phyloP scores from a whole-genome alignment of 2,888 invertebrate genomes.

The Sipha maydis region DNA sequence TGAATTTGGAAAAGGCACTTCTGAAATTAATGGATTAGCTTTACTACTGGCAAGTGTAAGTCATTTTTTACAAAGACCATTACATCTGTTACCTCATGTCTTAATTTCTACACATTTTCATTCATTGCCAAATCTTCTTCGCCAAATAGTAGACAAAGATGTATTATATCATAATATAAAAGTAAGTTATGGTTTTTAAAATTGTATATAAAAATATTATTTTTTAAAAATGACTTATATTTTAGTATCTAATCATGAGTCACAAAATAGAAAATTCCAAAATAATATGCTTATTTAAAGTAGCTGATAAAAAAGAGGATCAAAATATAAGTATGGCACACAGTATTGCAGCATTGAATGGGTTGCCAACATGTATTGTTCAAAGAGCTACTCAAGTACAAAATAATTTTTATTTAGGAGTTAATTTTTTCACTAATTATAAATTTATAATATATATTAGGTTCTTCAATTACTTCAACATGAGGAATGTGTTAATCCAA shows the following conservation, averaged over 20 bases:
- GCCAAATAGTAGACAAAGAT: conserved; percentile 69
- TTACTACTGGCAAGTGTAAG: conserved; percentile 77
- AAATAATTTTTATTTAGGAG: neutral
- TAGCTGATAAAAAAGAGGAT: conserved; percentile 73
- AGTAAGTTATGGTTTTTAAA: conserved; percentile 5
- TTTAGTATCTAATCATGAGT: conserved; percentile 62
- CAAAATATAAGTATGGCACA: conserved; percentile 75
- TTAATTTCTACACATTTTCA: conserved; percentile 83
- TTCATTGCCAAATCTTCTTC: conserved; percentile 73
- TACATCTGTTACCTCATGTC: conserved; percentile 74
- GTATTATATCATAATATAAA: conserved; percentile 64
- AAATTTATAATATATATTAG: conserved; percentile 15
- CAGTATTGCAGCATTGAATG: conserved; percentile 74
- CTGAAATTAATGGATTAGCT: conserved; percentile 79
- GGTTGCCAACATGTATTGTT: conserved; percentile 71
- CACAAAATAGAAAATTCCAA: conserved; percentile 69
- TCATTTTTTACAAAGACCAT: conserved; percentile 73
- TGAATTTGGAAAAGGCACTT: conserved; percentile 90
- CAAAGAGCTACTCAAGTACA: conserved; percentile 70
- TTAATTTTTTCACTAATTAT: neutral
- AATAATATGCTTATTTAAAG: conserved; percentile 76
- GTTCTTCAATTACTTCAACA: conserved; percentile 24
- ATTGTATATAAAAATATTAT: neutral
- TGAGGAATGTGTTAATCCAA: conserved; percentile 5
- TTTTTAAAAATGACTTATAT: neutral